Base-by-base conservation (phyloP, 2,113 vertebrate genomes). In the Emydocephalus ijimae region DNA sequence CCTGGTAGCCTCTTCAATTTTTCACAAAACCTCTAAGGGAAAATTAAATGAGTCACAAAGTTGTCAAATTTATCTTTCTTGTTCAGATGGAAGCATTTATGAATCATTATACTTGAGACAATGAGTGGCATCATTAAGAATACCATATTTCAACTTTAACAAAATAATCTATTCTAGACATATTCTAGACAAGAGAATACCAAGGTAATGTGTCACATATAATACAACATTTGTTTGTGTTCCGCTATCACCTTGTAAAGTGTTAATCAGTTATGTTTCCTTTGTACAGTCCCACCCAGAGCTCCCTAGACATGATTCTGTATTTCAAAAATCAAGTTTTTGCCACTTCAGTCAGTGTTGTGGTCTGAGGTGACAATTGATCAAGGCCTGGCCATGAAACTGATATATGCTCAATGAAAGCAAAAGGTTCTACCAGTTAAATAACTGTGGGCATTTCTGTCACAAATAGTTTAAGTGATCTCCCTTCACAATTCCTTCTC, bases 1-100 rank as follows among this genome's bases (percentile, higher is more conserved):
- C 48, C 94, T 87, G 86, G 26, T 92, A 94, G 92, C 2, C 52
- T 96, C 18, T 61, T 90, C 92, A 45, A 95, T n/a, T 26, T 91
- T 95, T 55, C 3, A 92, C 92, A 85, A 88, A 56, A 39, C 34
- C 48, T 0, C n/a, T 48, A 87, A 21, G 86, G 87, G 50, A 81
- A 43, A 34, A 34, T 81, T 55, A 88, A 69, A n/a, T 55, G 29
- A 45, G n/a, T 29, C 43, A 59, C 48, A 85, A 90, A 89, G 74
- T 61, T 48, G 39, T 48, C 88, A 26, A 85, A 24, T 50, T 92
- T 45, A 85, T 85, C 45, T 45, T 7, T 56, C 45, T 61, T 18
- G 39, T 48, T 64, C 43, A 90, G 74, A 48, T 90, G 45, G 55
- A 34, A 90, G 85, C 21, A 86, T 85, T n/a, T 89, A 55, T 61